Evolutionary conservation across 1,140 invertebrate species (phyloP).

Genomic region (Catajapyx aquilonaris): DNA sequence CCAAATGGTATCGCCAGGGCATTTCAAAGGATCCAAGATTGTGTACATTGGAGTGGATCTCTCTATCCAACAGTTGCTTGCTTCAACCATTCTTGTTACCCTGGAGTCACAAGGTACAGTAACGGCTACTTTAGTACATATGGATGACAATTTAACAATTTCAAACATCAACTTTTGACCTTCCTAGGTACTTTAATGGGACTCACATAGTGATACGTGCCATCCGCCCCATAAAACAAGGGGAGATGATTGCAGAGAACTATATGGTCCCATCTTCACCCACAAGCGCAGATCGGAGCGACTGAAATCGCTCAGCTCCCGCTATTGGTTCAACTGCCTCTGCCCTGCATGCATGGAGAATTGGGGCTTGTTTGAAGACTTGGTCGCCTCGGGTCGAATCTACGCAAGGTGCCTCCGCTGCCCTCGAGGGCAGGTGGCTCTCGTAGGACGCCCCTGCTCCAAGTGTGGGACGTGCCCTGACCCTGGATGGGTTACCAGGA

Average conservation of each 20-base stretch:
- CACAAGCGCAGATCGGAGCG: constrained; percentile 36
- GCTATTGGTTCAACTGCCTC: constrained; percentile 61
- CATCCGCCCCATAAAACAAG: constrained; percentile 33
- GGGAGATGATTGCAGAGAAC: constrained; percentile 54
- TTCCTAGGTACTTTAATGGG: constrained; percentile 46
- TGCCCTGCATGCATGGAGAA: constrained; percentile 51
- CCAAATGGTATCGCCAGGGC: constrained; percentile 18
- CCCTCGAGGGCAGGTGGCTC: neutral
- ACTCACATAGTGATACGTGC: constrained; percentile 46
- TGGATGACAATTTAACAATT: neutral
- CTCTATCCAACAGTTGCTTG: constrained; percentile 58
- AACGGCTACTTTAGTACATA: neutral
- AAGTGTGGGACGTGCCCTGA: neutral
- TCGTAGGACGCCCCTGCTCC: neutral
- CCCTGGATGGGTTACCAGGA: neutral
- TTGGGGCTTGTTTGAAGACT: constrained; percentile 45
- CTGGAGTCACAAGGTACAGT: constrained; percentile 42
- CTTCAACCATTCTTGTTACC: constrained; percentile 77
- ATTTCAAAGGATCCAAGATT: constrained; percentile 31
- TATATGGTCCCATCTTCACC: constrained; percentile 65
- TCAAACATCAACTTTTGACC: constrained; percentile 1
- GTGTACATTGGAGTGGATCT: constrained; percentile 49
- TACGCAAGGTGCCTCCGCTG: neutral
- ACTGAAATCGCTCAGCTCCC: constrained; percentile 34
- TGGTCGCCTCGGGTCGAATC: constrained; percentile 18